Percentiles rank a stretch among this genome's conserved stretches.
These are phyloP conservation scores for Dipodomys merriami DNA, from an alignment of 2,113 vertebrate genomes.

Conservation along the genomic window DNA sequence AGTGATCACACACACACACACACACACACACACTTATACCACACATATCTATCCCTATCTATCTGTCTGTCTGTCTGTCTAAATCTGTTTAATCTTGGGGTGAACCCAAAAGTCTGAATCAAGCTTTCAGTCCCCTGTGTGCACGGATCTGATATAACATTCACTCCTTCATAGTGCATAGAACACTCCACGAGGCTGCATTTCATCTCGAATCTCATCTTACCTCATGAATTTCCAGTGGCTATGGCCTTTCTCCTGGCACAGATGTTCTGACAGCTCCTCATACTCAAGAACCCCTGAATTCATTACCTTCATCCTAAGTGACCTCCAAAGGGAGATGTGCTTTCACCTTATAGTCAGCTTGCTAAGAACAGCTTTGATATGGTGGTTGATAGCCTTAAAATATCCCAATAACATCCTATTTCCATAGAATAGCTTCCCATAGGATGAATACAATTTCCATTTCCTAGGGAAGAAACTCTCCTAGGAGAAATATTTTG, in stretches of 20 bases:
- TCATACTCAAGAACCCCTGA: not conserved
- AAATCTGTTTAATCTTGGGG: not conserved
- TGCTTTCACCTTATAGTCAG: not conserved
- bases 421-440: not conserved
- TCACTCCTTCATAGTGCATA: fast-evolving
- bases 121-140: not conserved
- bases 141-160: not conserved
- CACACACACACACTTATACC: too few species aligned
- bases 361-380: not conserved
- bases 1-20: too few species aligned
- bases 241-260: not conserved
- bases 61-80: too few species aligned
- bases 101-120: not conserved
- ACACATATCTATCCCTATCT: too few species aligned
- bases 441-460: not conserved
- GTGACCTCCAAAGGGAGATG: not conserved
- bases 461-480: too few species aligned
- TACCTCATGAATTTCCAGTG: not conserved
- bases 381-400: not conserved
- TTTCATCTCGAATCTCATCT: not conserved
- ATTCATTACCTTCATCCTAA: not conserved
- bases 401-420: too few species aligned
- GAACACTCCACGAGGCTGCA: fast-evolving
- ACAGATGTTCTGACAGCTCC: not conserved
- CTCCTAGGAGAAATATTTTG: not conserved